phyloP scores from a whole-genome alignment of 1,140 invertebrate species.

The Fopius arisanus region DNA sequence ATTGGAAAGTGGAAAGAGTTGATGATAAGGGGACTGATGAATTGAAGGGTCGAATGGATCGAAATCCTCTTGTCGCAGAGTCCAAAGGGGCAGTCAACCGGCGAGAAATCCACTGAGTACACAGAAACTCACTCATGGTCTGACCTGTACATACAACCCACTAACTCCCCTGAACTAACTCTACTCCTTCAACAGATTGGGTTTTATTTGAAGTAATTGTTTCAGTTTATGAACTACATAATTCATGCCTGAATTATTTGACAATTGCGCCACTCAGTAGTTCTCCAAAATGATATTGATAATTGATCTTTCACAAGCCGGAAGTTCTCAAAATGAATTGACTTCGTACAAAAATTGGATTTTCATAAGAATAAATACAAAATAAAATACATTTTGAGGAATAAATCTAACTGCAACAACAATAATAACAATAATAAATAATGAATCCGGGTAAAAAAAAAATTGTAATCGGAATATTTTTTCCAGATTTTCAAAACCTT shows the following conservation, averaged over 20 bases:
- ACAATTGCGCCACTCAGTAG: background rate
- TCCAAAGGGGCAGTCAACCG: background rate
- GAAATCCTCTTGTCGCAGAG: background rate
- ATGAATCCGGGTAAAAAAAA: too few species aligned
- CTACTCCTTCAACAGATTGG: background rate
- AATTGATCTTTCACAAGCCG: too few species aligned
- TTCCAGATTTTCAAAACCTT: too few species aligned
- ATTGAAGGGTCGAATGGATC: background rate
- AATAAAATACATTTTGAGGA: too few species aligned
- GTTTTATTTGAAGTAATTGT: background rate
- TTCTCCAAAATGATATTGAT: too few species aligned
- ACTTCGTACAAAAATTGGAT: too few species aligned
- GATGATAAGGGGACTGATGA: background rate
- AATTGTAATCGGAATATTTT: too few species aligned
- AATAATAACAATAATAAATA: too few species aligned
- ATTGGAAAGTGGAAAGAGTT: background rate
- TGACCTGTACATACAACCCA: background rate
- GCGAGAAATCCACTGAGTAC: constrained; percentile 18
- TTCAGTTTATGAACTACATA: background rate
- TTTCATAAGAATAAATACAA: too few species aligned
- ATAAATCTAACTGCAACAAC: too few species aligned
- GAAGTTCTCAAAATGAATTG: too few species aligned
- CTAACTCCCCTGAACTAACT: background rate
- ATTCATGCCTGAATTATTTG: background rate
- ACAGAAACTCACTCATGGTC: constrained; percentile 25